Conservation (phyloP, 1,140 invertebrate genomes). For the Adelges cooleyi region DNA sequence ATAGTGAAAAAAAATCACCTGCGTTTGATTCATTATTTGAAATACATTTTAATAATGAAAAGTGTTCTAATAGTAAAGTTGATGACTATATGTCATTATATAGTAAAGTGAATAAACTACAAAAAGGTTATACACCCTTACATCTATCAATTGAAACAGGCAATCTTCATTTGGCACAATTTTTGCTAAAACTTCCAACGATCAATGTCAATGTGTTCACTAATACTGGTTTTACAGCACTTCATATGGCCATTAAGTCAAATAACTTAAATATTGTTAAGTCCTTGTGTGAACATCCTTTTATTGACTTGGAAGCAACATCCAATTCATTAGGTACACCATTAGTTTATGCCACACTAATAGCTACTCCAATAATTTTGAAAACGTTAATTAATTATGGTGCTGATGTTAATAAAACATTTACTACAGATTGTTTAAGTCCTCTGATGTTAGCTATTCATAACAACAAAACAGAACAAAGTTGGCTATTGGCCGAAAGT, state of each 20-base stretch:
- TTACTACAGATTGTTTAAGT: constrained; percentile 18
- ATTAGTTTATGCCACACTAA: constrained; percentile 13
- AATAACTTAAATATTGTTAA: constrained; percentile 14
- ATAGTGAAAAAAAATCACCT: background rate
- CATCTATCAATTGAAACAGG: constrained; percentile 19
- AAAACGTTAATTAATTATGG: constrained; percentile 15
- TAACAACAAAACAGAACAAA: constrained; percentile 5
- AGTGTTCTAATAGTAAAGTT: background rate
- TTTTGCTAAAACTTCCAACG: constrained; percentile 18
- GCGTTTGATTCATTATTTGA: constrained; percentile 13
- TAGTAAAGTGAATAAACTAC: constrained; percentile 15
- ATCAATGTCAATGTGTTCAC: constrained; percentile 15
- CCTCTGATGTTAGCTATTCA: constrained; percentile 10
- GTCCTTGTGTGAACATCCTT: constrained; percentile 11
- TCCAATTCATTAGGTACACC: background rate
- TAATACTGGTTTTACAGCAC: constrained; percentile 1
- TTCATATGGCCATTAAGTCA: constrained; percentile 11
- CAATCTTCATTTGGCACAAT: constrained; percentile 11
- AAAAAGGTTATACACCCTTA: constrained; percentile 19
- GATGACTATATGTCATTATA: constrained; percentile 15
- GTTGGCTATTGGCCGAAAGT: constrained; percentile 13
- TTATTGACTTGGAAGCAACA: constrained; percentile 13
- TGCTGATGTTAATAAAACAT: constrained; percentile 19
- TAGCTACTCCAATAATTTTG: constrained; percentile 2
- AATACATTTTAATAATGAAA: constrained; percentile 8